Base-by-base conservation (phyloP, 2,797 vertebrate species). In the Oreochromis mossambicus region DNA sequence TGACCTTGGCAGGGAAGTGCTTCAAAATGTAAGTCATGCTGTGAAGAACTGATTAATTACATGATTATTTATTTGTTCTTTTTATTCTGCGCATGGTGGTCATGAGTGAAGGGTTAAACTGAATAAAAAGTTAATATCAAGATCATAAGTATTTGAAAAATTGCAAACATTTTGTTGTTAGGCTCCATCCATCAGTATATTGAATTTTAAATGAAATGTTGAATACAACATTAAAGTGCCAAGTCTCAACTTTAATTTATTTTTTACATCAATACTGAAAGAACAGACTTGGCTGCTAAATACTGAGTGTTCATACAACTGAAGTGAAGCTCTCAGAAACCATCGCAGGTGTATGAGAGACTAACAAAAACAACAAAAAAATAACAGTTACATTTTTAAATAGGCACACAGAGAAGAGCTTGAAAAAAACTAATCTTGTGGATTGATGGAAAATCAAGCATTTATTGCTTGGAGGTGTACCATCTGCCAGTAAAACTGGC, bases 1-100 rank as follows among this genome's bases (percentile, higher is more conserved):
- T 80, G 82, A 87, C 85, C 84, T 91, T 88, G 90, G 61, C 70
- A 36, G 51, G 81, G 76, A 55, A 14, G 24, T 15, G 41, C 24
- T 78, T 32, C 77, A 73, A 83, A 78, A 75, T 26, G 2, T 79
- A 13, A 83, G 55, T 83, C 34, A 55, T 75, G 56, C 15, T 1
- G 3, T 55, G 19, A 10, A 4, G 11, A 21, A 83, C 29, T 77
- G 54, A 83, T 52, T 79, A 81, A 84, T 78, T 83, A 21, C 38
- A 50, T 73, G 73, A 5, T 3, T 38, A 41, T 82, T 70, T 55
- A 66, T 66, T 19, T 24, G 7, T 63, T 52, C 29, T 83, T 6
- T 48, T 21, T 56, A 15, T 82, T 68, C 19, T 54, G 21, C 5
- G 1, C 76, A 10, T 2, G 3, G 3, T 36, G 29, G 21, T 29